Evolutionary conservation across 2,888 invertebrate genomes (phyloP).

Genomic region (Pollenia labialis): DNA sequence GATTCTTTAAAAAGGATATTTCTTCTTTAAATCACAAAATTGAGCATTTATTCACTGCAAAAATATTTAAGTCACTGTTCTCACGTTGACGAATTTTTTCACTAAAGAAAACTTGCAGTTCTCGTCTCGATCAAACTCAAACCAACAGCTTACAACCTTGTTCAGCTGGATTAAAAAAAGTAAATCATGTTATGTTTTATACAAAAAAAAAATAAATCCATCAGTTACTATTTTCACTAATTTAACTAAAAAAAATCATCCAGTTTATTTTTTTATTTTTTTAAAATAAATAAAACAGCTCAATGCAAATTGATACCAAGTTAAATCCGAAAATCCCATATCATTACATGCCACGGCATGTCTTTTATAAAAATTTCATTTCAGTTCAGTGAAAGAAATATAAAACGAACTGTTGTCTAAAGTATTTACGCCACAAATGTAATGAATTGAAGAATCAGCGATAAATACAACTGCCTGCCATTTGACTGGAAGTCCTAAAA

Average conservation of each 20-base stretch:
- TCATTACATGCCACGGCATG: background rate
- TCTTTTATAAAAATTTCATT: constrained; percentile 6
- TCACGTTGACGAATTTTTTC: too few species aligned
- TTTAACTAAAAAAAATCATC: constrained; percentile 9
- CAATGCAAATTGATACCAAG: constrained; percentile 67
- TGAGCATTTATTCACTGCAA: too few species aligned
- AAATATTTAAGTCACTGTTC: too few species aligned
- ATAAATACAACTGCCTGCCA: constrained; percentile 41
- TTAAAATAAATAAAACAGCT: constrained; percentile 40
- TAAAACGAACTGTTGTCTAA: constrained; percentile 53
- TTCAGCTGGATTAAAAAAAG: constrained; percentile 6
- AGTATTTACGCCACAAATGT: constrained; percentile 68
- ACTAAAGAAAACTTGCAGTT: too few species aligned
- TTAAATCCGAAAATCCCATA: constrained; percentile 74
- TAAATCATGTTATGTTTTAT: background rate
- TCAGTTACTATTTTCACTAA: background rate
- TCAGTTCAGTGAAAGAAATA: background rate
- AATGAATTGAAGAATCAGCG: constrained; percentile 58
- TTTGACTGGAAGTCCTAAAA: background rate
- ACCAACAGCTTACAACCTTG: constrained; percentile 14
- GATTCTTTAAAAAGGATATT: too few species aligned
- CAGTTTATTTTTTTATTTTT: too few species aligned
- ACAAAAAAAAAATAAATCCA: too few species aligned
- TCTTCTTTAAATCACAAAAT: too few species aligned
- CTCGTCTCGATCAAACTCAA: too few species aligned